Conservation (phyloP, 2,797 vertebrate genomes). For the Typhlichthys eigenmanni region DNA sequence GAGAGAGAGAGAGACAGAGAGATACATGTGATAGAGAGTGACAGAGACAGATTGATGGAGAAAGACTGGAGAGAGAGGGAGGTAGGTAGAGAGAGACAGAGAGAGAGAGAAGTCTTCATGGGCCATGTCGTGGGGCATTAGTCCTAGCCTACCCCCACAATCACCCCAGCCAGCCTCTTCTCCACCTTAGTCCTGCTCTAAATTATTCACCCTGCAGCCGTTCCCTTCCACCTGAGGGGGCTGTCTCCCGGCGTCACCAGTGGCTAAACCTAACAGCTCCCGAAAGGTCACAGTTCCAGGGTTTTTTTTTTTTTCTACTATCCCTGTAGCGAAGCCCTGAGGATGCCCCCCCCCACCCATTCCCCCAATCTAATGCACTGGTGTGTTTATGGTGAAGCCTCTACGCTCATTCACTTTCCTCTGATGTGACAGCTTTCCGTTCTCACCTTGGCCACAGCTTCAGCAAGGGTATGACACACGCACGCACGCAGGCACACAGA, state of each 20-base stretch:
- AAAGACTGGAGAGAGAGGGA: slow-evolving; percentile 23
- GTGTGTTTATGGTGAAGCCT: slow-evolving; percentile 65
- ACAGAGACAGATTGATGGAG: neutral
- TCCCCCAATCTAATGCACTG: slow-evolving; percentile 67
- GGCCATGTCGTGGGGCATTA: slow-evolving; percentile 76
- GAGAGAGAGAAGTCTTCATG: slow-evolving; percentile 46
- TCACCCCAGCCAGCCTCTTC: neutral
- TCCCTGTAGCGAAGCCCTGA: slow-evolving; percentile 10
- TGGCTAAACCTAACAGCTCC: slow-evolving; percentile 81
- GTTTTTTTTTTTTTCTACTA: no score
- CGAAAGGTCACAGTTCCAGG: slow-evolving; percentile 78
- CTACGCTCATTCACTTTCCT: slow-evolving; percentile 56
- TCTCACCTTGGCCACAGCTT: slow-evolving; percentile 77
- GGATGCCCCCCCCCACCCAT: slow-evolving; percentile 31
- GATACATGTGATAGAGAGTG: neutral
- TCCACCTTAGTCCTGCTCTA: slow-evolving; percentile 71
- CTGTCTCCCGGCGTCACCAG: slow-evolving; percentile 86
- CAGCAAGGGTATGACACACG: slow-evolving; percentile 52
- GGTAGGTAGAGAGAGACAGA: slow-evolving; percentile 20
- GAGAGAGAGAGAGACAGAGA: slow-evolving; percentile 2
- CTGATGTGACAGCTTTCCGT: slow-evolving; percentile 71
- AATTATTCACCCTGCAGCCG: slow-evolving; percentile 83
- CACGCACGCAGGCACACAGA: slow-evolving; percentile 9
- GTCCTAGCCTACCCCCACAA: slow-evolving; percentile 47
- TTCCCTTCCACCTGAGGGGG: slow-evolving; percentile 85